phyloP scores from a whole-genome alignment of 2,113 vertebrate genomes.

The Corynorhinus townsendii region DNA sequence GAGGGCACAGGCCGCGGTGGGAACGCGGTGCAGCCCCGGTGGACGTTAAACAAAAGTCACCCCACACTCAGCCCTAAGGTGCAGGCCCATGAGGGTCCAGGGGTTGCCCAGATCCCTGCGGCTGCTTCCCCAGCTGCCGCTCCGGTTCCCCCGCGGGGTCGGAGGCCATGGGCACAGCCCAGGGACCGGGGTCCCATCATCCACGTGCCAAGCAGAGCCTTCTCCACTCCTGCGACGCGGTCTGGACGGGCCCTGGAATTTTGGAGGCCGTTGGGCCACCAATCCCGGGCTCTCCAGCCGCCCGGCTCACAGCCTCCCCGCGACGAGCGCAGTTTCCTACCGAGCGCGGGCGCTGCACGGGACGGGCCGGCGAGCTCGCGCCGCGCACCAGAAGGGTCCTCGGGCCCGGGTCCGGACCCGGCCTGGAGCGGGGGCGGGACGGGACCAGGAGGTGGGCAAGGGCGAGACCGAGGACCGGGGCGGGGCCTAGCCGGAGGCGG shows the following conservation, averaged over 20 bases:
- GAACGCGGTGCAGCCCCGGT: fast-evolving
- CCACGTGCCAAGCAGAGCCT: background rate
- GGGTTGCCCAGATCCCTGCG: background rate
- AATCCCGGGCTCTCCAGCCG: background rate
- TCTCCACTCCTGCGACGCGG: background rate
- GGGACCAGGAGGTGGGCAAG: background rate
- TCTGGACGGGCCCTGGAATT: background rate
- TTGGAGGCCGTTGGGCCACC: background rate
- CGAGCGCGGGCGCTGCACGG: too few species aligned
- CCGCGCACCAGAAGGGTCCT: too few species aligned
- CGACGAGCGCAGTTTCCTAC: fast-evolving
- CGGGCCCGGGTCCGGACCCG: too few species aligned
- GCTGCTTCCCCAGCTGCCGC: background rate
- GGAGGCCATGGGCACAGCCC: background rate
- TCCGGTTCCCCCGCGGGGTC: background rate
- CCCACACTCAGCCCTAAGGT: background rate
- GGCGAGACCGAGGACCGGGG: background rate
- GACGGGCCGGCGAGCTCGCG: too few species aligned
- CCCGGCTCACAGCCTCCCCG: background rate
- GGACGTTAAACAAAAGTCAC: background rate
- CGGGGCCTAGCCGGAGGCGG: background rate
- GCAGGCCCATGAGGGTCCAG: background rate
- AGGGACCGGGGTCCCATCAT: too few species aligned
- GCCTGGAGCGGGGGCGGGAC: too few species aligned
- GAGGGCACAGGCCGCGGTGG: background rate